These are phyloP conservation scores for Thymallus thymallus DNA, from an alignment of 2,113 vertebrate genomes.

Conservation along the genomic window DNA sequence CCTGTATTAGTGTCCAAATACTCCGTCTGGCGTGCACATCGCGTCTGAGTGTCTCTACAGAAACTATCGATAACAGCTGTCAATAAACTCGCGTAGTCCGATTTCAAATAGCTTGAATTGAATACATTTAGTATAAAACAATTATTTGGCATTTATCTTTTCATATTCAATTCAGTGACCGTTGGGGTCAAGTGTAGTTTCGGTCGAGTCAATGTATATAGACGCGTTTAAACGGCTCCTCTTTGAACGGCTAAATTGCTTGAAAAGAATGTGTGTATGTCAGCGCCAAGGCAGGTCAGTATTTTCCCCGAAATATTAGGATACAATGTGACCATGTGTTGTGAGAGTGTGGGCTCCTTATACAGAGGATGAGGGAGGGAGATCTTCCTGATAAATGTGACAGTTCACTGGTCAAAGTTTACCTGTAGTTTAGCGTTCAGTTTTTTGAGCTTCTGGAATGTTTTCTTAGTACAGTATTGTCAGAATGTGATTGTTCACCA, in stretches of 20 bases:
- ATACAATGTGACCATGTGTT: slow-evolving; percentile 46
- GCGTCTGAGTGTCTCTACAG: slow-evolving; percentile 56
- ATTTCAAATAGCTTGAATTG: neutral
- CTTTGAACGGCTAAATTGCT: slow-evolving; percentile 76
- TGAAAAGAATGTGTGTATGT: slow-evolving; percentile 81
- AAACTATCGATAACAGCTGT: slow-evolving; percentile 18
- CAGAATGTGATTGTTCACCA: neutral
- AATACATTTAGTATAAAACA: neutral
- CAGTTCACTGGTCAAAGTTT: slow-evolving; percentile 27
- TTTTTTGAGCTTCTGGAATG: slow-evolving; percentile 17
- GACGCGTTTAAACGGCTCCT: slow-evolving; percentile 80
- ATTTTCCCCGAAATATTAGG: slow-evolving; percentile 57
- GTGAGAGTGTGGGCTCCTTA: slow-evolving; percentile 14
- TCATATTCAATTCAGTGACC: neutral
- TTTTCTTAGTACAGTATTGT: neutral
- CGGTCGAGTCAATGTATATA: slow-evolving; percentile 77
- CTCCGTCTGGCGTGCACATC: slow-evolving; percentile 69
- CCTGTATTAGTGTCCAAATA: slow-evolving; percentile 66
- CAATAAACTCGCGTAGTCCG: neutral
- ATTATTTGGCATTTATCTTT: neutral
- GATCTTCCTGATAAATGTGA: slow-evolving; percentile 41
- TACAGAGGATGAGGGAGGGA: slow-evolving; percentile 24
- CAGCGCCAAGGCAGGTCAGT: slow-evolving; percentile 79
- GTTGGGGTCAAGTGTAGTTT: slow-evolving; percentile 30
- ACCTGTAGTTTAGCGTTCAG: slow-evolving; percentile 11